Evolutionary conservation across 30 jellyfish, hydroid and myxozoan species (phyloP).

Genomic region (Turritopsis rubra): DNA sequence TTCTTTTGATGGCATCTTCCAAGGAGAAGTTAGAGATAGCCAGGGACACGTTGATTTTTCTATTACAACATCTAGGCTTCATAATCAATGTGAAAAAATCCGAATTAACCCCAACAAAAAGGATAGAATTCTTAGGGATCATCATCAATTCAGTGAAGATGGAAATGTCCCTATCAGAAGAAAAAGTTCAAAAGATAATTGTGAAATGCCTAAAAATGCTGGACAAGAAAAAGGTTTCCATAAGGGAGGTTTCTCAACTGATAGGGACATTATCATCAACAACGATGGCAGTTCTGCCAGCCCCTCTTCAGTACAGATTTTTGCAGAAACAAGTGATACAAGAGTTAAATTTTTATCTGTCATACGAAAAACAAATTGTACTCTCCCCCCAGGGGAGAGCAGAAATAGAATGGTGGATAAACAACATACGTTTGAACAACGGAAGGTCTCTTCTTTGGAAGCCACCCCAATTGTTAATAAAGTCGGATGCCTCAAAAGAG

Average conservation of each 20-base stretch:
- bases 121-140: slow-evolving; percentile 22
- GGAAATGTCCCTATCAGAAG: not conserved
- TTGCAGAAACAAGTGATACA: slow-evolving; percentile 12
- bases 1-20: not conserved
- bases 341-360: not conserved
- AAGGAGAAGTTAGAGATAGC: not conserved
- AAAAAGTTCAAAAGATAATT: not conserved
- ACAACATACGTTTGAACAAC: slow-evolving; percentile 16
- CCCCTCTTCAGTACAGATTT: slow-evolving; percentile 22
- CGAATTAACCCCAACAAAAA: not conserved
- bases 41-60: slow-evolving; percentile 26
- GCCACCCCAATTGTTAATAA: slow-evolving; percentile 3
- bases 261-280: slow-evolving; percentile 20
- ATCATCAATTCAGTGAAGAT: not conserved
- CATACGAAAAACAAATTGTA: slow-evolving; percentile 7
- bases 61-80: slow-evolving; percentile 28
- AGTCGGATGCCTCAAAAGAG: slow-evolving; percentile 26
- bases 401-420: slow-evolving; percentile 33
- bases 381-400: slow-evolving; percentile 11
- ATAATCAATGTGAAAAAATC: slow-evolving; percentile 25
- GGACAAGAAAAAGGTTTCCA: not conserved
- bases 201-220: not conserved
- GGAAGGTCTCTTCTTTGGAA: not conserved
- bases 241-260: slow-evolving; percentile 6
- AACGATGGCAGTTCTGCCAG: slow-evolving; percentile 30